Evolutionary conservation across 2,888 invertebrate species (phyloP), one percentile per base, ranked within the genome.

Genomic region (Mesochorus sp.): DNA sequence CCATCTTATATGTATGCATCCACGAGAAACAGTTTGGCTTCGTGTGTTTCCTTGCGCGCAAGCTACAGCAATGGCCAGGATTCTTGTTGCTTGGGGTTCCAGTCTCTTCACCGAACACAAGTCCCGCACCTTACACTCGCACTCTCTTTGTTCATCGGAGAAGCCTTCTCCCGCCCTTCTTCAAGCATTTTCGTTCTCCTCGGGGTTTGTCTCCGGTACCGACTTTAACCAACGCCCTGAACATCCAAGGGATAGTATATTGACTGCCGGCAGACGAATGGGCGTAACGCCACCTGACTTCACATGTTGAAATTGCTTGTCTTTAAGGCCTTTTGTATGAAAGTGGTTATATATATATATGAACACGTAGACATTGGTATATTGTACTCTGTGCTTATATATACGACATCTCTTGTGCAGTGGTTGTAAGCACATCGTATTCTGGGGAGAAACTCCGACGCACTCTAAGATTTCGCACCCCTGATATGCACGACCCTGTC

Each of bases 1-100:
- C 89, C 90, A 90, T 91, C 91, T 91, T 91, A 90, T 90, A 90
- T 90, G 82, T 79, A 79, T 79, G 90, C 90, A 89, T 88, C 89
- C 88, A 85, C 86, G 85, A 85, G 74, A 84, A 84, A 77, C 83
- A 78, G 28, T 19, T 17, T 39, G 28, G 26, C 39, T 53, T 53
- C n/a, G 42, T 34, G 12, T 42, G 34, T 53, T 14, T 53, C 66
- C 66, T 53, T 67, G 10, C 31, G 62, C 53, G 53, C n/a, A n/a
- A n/a, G 44, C 55, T 34, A 51, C 70, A 78, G 64, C 74, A 49
- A 57, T 67, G 72, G 55, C 78, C 51, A 28, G 42, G 73, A 62
- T 71, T 59, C 47, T 49, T 61, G 59, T 57, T 71, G 70, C 70
- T 71, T 71, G 74, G 78, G 78, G 75, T 75, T 75, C 57, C 68